A percentile compares a stretch with the other conserved stretches of the same genome.
These are phyloP conservation scores for Phoeniculus purpureus DNA, from an alignment of 2,797 vertebrate genomes.

Conservation along the genomic window DNA sequence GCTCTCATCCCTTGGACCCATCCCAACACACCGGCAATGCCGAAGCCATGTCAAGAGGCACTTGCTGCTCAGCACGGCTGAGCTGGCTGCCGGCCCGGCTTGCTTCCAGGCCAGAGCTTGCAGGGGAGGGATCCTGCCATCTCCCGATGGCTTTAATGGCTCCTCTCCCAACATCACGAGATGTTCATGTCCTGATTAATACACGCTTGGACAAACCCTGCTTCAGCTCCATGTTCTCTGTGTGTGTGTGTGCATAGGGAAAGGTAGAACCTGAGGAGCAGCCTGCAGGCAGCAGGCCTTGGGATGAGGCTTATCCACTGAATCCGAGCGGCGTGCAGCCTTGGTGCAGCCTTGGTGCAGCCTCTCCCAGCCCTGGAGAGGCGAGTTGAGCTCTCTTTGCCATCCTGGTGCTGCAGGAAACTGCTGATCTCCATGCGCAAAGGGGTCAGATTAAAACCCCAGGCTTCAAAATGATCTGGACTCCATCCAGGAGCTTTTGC, in stretches of 20 bases:
- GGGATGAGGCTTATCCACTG: not conserved
- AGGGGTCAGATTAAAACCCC: not conserved
- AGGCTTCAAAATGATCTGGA: not conserved
- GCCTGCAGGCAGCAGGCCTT: not conserved
- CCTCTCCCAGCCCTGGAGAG: not conserved
- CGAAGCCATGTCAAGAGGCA: constrained; percentile 42
- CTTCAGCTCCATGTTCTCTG: accelerated
- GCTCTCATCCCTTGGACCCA: constrained; percentile 25
- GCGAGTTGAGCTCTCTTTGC: not conserved
- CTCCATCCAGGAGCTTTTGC: not conserved
- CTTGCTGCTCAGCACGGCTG: not conserved
- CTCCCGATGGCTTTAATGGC: not conserved
- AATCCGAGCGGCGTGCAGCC: not conserved
- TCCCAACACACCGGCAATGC: not conserved
- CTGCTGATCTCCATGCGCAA: not conserved
- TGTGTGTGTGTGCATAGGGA: accelerated
- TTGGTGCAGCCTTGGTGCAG: not conserved
- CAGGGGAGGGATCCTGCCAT: constrained; percentile 4
- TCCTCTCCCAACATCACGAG: not conserved
- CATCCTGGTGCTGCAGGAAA: not conserved
- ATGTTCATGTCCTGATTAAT: not conserved
- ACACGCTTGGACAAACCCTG: not conserved
- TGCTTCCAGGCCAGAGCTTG: not conserved
- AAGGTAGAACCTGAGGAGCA: not conserved
- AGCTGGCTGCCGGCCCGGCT: constrained; percentile 32